Percentiles rank a stretch among this genome's conserved stretches.
phyloP scores from a whole-genome alignment of 2,797 vertebrate species.

The Sebastes oblongus region DNA sequence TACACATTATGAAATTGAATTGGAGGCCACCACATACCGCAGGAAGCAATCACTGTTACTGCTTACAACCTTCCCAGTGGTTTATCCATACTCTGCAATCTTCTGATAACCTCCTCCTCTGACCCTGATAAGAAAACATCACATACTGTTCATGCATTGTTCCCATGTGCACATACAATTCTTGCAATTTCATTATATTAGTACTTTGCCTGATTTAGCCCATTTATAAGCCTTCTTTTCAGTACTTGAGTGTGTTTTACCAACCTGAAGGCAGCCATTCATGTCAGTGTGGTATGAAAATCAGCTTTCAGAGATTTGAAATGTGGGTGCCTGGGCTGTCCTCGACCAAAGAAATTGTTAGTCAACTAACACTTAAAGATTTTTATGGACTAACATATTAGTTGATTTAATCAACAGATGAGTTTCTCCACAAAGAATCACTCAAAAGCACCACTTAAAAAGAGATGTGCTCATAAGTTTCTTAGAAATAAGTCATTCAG shows the following conservation, averaged over 20 bases:
- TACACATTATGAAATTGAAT: conserved; percentile 66
- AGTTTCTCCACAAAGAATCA: too few relatives aligned
- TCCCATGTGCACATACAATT: background rate
- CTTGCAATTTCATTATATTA: background rate
- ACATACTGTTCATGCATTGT: background rate
- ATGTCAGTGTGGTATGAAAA: background rate
- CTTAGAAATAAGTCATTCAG: too few relatives aligned
- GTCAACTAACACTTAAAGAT: too few relatives aligned
- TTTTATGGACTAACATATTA: too few relatives aligned
- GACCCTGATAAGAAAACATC: background rate
- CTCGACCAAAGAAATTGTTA: too few relatives aligned
- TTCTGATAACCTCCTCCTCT: background rate
- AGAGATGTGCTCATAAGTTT: too few relatives aligned
- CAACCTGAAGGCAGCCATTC: background rate
- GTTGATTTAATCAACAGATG: too few relatives aligned
- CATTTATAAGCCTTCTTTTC: background rate
- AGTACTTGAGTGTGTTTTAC: background rate
- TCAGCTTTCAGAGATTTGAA: background rate
- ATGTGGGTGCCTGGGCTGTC: too few relatives aligned
- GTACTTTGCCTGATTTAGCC: background rate
- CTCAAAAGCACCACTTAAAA: too few relatives aligned
- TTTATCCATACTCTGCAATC: conserved; percentile 24
- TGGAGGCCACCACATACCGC: background rate
- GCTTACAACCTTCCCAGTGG: background rate
- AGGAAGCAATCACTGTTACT: conserved; percentile 43